Conservation (phyloP, 2,113 vertebrate genomes). For the Myanophis thanlyinensis region DNA sequence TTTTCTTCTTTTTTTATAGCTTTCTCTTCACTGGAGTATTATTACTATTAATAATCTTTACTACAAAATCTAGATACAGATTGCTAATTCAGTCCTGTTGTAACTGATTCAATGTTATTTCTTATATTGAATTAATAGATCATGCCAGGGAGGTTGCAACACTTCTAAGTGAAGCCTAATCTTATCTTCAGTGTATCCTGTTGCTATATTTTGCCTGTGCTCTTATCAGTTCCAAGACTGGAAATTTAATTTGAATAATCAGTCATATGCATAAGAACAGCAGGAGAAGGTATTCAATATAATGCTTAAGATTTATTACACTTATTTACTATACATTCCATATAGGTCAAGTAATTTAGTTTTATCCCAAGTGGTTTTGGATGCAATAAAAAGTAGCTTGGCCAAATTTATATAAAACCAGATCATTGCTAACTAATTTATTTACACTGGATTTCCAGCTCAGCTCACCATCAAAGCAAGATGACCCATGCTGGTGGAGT, state of each 20-base stretch:
- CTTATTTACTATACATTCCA: neutral
- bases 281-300: neutral
- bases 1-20: neutral
- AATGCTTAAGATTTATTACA: constrained; percentile 2
- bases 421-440: neutral
- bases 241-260: constrained; percentile 18
- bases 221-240: neutral
- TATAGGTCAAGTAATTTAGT: neutral
- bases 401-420: neutral
- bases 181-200: neutral
- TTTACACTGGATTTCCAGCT: neutral
- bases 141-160: neutral
- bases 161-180: neutral
- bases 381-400: neutral
- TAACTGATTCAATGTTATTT: neutral
- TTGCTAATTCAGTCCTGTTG: neutral
- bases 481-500: neutral
- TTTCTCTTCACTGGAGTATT: neutral
- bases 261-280: neutral
- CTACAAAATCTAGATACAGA: constrained; percentile 1
- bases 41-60: constrained; percentile 4
- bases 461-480: neutral
- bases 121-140: constrained; percentile 4
- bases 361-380: neutral
- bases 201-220: neutral